A percentile compares a stretch with the other conserved stretches of the same genome.
Conservation (phyloP, 1,140 invertebrate genomes). For the Tenebrio molitor region DNA sequence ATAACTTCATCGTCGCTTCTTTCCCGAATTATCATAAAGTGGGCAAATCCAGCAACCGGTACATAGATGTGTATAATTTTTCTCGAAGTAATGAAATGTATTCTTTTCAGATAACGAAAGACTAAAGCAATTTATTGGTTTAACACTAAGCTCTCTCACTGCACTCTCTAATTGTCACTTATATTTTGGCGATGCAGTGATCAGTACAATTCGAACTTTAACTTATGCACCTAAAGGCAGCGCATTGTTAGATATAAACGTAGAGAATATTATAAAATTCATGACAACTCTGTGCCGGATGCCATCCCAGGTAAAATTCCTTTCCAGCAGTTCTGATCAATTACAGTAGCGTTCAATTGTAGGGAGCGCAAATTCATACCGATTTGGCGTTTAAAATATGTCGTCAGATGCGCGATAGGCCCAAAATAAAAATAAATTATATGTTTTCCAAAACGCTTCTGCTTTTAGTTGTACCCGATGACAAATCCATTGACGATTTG, state of each 20-base stretch:
- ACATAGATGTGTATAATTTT: constrained; percentile 18
- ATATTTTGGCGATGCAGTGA: constrained; percentile 49
- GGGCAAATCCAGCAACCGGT: constrained; percentile 53
- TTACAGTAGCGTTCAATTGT: constrained; percentile 21
- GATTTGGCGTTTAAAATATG: constrained; percentile 51
- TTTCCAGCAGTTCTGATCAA: constrained; percentile 6
- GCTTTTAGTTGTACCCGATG: constrained; percentile 44
- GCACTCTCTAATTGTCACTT: constrained; percentile 18
- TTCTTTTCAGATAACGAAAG: constrained; percentile 46
- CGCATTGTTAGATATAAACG: constrained; percentile 48
- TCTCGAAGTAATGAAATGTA: background rate
- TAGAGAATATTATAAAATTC: constrained; percentile 54
- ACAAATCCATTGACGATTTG: constrained; percentile 41
- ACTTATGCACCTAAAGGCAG: constrained; percentile 49
- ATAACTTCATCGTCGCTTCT: constrained; percentile 48
- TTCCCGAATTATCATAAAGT: constrained; percentile 54
- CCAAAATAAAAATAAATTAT: constrained; percentile 39
- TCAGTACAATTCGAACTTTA: constrained; percentile 48
- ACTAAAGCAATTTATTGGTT: constrained; percentile 54
- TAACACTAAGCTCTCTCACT: constrained; percentile 47
- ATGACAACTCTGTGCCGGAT: constrained; percentile 54
- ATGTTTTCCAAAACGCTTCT: constrained; percentile 49
- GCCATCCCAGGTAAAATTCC: constrained; percentile 47
- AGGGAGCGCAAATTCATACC: constrained; percentile 45
- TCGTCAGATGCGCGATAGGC: constrained; percentile 45